Conservation (phyloP, 2,888 invertebrate genomes). For the Boloria euphrosyne region DNA sequence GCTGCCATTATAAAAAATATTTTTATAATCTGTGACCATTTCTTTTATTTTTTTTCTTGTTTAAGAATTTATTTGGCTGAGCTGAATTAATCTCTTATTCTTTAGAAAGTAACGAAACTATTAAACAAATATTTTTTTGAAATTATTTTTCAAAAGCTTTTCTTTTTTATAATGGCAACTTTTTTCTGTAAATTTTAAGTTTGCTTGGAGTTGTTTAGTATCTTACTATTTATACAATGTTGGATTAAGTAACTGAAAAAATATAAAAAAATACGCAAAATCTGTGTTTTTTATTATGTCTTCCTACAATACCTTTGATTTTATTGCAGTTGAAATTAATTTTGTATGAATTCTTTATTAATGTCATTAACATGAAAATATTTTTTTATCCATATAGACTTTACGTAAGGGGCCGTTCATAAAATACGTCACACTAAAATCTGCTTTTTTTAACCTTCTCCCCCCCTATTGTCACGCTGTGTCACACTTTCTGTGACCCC, state of each 20-base stretch:
- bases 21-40: background rate
- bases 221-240: slow-evolving; percentile 58
- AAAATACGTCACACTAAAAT: too few relatives aligned
- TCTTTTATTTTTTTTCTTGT: too few relatives aligned
- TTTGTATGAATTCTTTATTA: too few relatives aligned
- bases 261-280: slow-evolving; percentile 52
- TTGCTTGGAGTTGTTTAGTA: slow-evolving; percentile 42
- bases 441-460: too few relatives aligned
- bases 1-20: slow-evolving; percentile 13
- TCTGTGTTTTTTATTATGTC: slow-evolving; percentile 10
- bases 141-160: background rate
- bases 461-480: too few relatives aligned
- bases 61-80: too few relatives aligned
- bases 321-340: background rate
- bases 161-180: slow-evolving; percentile 15
- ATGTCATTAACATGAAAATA: too few relatives aligned
- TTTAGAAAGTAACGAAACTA: too few relatives aligned
- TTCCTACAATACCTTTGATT: background rate
- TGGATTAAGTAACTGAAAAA: slow-evolving; percentile 52
- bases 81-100: too few relatives aligned
- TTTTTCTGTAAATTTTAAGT: slow-evolving; percentile 4
- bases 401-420: too few relatives aligned
- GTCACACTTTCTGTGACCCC: too few relatives aligned
- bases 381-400: too few relatives aligned
- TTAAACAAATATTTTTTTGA: background rate